A percentile compares a stretch with the other conserved stretches of the same genome.
These are phyloP conservation scores for Lithosia quadra DNA, from an alignment of 2,888 invertebrate species.

Conservation along the genomic window DNA sequence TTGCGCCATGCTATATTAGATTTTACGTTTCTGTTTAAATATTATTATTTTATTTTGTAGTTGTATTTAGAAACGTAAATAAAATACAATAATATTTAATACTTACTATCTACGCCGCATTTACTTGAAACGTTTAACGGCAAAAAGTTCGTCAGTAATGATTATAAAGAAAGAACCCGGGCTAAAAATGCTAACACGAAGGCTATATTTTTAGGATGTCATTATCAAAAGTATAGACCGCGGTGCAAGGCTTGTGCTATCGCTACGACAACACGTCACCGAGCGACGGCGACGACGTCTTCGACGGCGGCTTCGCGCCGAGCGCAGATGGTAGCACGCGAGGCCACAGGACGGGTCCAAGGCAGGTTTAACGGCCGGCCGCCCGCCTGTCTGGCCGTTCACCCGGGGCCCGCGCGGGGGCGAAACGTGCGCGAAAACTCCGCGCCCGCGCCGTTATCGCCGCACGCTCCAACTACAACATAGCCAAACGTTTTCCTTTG, in stretches of 20 bases:
- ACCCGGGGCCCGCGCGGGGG: constrained; percentile 84
- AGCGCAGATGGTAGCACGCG: constrained; percentile 60
- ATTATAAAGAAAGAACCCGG: not conserved
- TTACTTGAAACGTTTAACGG: not conserved
- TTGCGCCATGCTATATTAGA: constrained; percentile 1
- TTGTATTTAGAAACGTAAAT: not conserved
- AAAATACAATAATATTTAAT: not conserved
- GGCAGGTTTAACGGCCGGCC: constrained; percentile 86
- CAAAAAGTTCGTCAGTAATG: constrained; percentile 4
- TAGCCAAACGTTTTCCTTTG: constrained; percentile 54
- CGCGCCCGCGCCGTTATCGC: constrained; percentile 81
- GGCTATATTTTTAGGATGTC: constrained; percentile 15
- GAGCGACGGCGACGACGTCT: constrained; percentile 38
- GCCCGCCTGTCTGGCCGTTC: constrained; percentile 85
- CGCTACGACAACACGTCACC: constrained; percentile 24
- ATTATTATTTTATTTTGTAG: not conserved
- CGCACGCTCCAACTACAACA: constrained; percentile 48
- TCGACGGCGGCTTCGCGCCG: constrained; percentile 38
- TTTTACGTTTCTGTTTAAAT: constrained; percentile 4
- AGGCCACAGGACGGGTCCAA: constrained; percentile 75
- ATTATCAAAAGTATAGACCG: constrained; percentile 14
- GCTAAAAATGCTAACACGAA: not conserved
- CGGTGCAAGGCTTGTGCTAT: constrained; percentile 3
- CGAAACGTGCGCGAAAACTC: constrained; percentile 81
- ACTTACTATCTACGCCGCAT: not conserved